phyloP scores from a whole-genome alignment of 2,113 vertebrate genomes.

The Uria aalge region DNA sequence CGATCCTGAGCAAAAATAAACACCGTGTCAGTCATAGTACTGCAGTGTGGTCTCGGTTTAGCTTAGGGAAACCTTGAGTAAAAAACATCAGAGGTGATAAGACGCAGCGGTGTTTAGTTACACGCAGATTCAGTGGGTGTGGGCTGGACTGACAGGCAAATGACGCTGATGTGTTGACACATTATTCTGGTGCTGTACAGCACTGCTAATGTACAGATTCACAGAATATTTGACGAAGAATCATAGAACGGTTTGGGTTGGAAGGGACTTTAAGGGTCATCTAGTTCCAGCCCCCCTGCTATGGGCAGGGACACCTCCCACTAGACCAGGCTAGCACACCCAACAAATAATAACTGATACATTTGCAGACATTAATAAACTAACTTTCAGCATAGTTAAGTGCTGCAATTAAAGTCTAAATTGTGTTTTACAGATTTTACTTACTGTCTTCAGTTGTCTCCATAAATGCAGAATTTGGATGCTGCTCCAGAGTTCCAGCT shows the following conservation, averaged over 20 bases:
- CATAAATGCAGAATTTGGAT: neutral
- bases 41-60: neutral
- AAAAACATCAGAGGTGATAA: neutral
- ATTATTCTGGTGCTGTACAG: neutral
- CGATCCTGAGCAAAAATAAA: neutral
- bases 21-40: accelerated
- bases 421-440: neutral
- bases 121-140: neutral
- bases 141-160: neutral
- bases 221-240: neutral
- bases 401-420: neutral
- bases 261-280: no score
- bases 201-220: neutral
- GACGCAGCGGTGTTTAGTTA: neutral
- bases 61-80: neutral
- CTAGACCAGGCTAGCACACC: neutral
- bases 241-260: no score
- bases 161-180: neutral
- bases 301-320: no score
- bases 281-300: no score
- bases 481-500: neutral
- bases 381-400: neutral
- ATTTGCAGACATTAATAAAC: neutral
- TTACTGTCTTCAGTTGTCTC: neutral
- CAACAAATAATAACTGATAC: neutral